phyloP scores from a whole-genome alignment of 2,797 vertebrate genomes.

The Artibeus jamaicensis region DNA sequence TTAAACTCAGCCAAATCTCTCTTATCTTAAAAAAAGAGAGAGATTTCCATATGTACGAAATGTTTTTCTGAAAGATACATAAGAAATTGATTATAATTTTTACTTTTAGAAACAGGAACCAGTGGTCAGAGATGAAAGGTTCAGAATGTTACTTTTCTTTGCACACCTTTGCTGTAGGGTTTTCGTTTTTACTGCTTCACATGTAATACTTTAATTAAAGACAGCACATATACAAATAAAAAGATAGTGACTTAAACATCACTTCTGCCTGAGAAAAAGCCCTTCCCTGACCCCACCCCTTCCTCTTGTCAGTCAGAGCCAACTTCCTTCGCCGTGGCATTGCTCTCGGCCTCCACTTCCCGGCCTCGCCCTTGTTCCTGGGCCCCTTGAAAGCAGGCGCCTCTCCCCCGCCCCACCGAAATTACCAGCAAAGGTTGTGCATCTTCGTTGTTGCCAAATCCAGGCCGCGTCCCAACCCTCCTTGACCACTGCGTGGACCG shows the following conservation, averaged over 20 bases:
- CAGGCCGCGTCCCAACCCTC: not conserved
- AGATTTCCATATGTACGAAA: not conserved
- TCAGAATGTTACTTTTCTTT: constrained; percentile 6
- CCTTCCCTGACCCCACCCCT: not conserved
- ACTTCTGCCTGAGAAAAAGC: not conserved
- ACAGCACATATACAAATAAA: not conserved
- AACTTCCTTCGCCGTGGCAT: too few relatives aligned
- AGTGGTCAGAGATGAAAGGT: not conserved
- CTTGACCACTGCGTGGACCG: rapidly evolving
- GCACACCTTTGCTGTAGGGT: not conserved
- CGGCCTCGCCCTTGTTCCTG: not conserved
- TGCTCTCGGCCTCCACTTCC: not conserved
- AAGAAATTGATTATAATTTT: not conserved
- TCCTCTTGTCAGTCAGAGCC: not conserved
- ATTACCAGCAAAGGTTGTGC: not conserved
- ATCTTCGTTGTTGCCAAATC: not conserved
- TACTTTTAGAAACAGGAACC: not conserved
- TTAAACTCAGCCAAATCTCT: not conserved
- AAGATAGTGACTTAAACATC: not conserved
- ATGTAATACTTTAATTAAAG: not conserved
- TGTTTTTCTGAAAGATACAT: not conserved
- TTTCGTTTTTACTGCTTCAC: not conserved
- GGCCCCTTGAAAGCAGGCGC: not conserved
- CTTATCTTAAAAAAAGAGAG: not conserved
- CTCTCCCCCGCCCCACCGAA: not conserved